Evolutionary conservation across 2,113 vertebrate species (phyloP).

Genomic region (Mesoclemmys tuberculata): DNA sequence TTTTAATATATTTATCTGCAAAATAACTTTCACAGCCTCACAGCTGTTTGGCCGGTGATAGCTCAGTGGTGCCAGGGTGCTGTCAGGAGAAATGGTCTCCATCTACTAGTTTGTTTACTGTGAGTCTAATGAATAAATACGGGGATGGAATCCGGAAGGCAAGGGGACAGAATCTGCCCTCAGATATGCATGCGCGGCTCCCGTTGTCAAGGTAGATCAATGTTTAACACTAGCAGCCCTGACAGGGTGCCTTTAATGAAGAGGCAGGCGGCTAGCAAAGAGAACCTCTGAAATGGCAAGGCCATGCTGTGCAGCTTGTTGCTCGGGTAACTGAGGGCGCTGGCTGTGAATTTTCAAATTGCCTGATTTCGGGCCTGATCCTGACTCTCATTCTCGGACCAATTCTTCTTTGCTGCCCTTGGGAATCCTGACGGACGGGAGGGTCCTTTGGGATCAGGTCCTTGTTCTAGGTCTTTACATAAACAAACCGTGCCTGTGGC

Average conservation of each 20-base stretch:
- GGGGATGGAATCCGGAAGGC: neutral
- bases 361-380: neutral
- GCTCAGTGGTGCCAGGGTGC: neutral
- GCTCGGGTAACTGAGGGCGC: neutral
- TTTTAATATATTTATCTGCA: neutral
- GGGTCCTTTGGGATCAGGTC: neutral
- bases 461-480: neutral
- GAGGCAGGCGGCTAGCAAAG: constrained; percentile 25
- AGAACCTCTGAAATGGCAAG: constrained; percentile 36
- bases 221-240: neutral
- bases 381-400: neutral
- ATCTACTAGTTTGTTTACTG: rapidly evolving
- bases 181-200: neutral
- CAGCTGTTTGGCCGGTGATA: neutral
- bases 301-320: neutral
- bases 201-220: constrained; percentile 32
- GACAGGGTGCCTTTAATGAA: constrained; percentile 14
- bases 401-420: neutral
- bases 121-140: neutral
- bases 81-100: neutral
- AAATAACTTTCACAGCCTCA: neutral
- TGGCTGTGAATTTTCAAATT: neutral
- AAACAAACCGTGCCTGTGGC: neutral
- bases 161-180: constrained; percentile 36
- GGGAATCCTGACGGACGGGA: neutral